A percentile compares a stretch with the other conserved stretches of the same genome.
These are phyloP conservation scores for Neoaliturus tenellus DNA, from an alignment of 2,888 invertebrate species.

Conservation along the genomic window DNA sequence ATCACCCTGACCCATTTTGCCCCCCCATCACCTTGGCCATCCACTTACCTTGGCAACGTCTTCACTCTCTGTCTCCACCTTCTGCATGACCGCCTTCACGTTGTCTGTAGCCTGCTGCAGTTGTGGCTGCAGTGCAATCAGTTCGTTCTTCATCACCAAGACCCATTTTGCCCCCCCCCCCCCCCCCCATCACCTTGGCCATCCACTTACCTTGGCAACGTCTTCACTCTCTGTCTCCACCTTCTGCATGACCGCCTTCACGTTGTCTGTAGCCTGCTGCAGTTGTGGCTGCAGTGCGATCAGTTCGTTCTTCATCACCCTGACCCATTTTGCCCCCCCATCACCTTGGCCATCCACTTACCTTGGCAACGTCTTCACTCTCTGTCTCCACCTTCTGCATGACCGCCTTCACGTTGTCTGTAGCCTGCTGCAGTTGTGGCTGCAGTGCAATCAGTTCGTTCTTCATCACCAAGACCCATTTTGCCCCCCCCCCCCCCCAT, in stretches of 20 bases:
- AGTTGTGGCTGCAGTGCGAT: conserved; percentile 91
- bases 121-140: conserved; percentile 91
- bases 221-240: conserved; percentile 93
- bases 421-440: conserved; percentile 90
- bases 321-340: conserved; percentile 84
- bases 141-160: conserved; percentile 86
- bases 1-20: conserved; percentile 87
- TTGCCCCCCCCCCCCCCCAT: too few relatives aligned
- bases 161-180: conserved; percentile 85
- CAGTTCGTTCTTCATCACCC: conserved; percentile 88
- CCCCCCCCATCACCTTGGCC: too few relatives aligned
- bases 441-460: conserved; percentile 88
- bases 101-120: conserved; percentile 90
- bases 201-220: conserved; percentile 85
- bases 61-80: conserved; percentile 91
- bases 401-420: conserved; percentile 91
- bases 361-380: conserved; percentile 88
- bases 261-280: conserved; percentile 89
- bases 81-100: conserved; percentile 90
- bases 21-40: too few relatives aligned
- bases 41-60: conserved; percentile 87
- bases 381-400: conserved; percentile 92
- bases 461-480: conserved; percentile 89
- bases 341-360: too few relatives aligned
- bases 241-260: conserved; percentile 89